Base-by-base conservation (phyloP, 1,140 invertebrate species). In the Zophobas morio region DNA sequence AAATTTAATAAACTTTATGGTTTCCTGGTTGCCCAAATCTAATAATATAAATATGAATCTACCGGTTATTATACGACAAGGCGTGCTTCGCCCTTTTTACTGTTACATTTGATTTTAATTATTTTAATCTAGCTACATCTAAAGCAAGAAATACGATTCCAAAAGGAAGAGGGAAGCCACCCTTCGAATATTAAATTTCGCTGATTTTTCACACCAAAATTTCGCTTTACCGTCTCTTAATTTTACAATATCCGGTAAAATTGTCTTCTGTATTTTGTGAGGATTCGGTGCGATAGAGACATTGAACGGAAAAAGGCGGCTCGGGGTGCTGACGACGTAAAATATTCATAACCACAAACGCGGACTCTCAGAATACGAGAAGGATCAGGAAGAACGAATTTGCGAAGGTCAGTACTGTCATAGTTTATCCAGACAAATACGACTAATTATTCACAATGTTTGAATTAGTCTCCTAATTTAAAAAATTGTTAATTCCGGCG, bases 61-160 rank as follows among this genome's bases (percentile, higher is more conserved):
- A 42, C 60, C 39, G 60, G 20, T 66, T 66, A 66, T 66, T 66
- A 66, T 66, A 60, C 39, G 33, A 66, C 60, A 37, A 20, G 39
- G n/a, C 33, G n/a, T 37, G 37, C 37, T 66, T 66, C 39, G 39
- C n/a, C 39, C 39, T 42, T 39, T 66, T 66, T 66, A 66, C 42
- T 66, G 37, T 5, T n/a, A 46, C 57, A 42, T 66, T 66, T 66
- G 39, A 66, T 66, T 66, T 66, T 66, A 66, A 66, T 66, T 66
- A 66, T 66, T 66, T 66, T 66, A 66, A 66, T 66, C 60, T 66
- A 66, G n/a, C 60, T 66, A 42, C 60, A 66, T 66, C 60, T 66
- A 66, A 36, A 32, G n/a, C 35, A 20, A 32, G 60, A 42, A 42
- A 66, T 66, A 66, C 60, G 60, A 66, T 66, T 66, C 8, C 6